Conservation (phyloP, 2,113 vertebrate genomes). For the Rana temporaria region DNA sequence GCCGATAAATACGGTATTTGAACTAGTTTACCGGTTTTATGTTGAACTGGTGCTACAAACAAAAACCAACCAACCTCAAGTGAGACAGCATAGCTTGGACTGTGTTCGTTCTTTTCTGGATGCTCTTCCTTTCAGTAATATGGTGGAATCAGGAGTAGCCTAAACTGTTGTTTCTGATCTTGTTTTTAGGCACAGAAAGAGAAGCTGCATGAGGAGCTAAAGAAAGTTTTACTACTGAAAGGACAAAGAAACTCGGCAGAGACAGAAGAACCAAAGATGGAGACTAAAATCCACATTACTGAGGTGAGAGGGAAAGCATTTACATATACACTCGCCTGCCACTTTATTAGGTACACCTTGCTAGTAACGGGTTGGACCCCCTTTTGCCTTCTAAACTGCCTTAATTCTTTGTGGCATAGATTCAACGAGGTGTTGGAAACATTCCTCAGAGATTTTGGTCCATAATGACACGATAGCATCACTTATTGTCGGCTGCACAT, state of each 20-base stretch:
- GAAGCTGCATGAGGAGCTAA: slow-evolving; percentile 87
- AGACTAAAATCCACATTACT: slow-evolving; percentile 65
- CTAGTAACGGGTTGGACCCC: too few relatives aligned
- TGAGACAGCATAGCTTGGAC: background rate
- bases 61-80: background rate
- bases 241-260: slow-evolving; percentile 67
- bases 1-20: too few relatives aligned
- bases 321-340: too few relatives aligned
- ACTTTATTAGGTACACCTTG: too few relatives aligned
- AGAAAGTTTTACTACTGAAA: slow-evolving; percentile 82
- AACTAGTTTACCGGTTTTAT: too few relatives aligned
- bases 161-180: background rate
- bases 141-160: background rate
- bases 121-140: background rate
- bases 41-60: too few relatives aligned
- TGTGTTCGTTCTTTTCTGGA: background rate
- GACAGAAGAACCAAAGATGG: slow-evolving; percentile 69
- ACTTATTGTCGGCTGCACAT: too few relatives aligned
- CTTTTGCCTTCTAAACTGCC: too few relatives aligned
- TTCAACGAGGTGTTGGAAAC: too few relatives aligned
- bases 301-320: slow-evolving; percentile 54
- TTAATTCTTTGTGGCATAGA: too few relatives aligned
- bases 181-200: slow-evolving; percentile 79
- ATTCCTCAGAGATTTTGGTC: too few relatives aligned
- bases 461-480: too few relatives aligned